phyloP scores from a whole-genome alignment of 2,888 invertebrate species.

The Leucophenga maculata region DNA sequence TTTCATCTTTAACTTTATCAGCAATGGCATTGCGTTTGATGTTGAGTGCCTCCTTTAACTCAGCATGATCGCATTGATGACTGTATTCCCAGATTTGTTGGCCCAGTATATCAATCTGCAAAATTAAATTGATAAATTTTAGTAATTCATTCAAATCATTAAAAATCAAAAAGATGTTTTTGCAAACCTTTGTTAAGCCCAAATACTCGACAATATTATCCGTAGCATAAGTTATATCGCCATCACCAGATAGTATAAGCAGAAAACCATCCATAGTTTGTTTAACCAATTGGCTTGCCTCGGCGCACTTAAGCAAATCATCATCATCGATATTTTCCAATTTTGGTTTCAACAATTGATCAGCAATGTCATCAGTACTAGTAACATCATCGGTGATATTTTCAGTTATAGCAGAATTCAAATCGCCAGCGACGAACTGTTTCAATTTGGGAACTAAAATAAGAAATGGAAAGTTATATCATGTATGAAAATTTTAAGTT shows the following conservation, averaged over 20 bases:
- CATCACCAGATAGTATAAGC: slow-evolving; percentile 87
- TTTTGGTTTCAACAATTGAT: slow-evolving; percentile 47
- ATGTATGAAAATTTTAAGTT: background rate
- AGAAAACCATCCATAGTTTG: slow-evolving; percentile 93
- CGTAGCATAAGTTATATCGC: slow-evolving; percentile 93
- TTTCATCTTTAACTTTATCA: slow-evolving; percentile 67
- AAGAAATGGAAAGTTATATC: slow-evolving; percentile 35
- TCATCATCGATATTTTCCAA: slow-evolving; percentile 53
- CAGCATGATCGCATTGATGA: slow-evolving; percentile 96
- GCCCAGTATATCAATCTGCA: slow-evolving; percentile 95
- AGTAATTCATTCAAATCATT: background rate
- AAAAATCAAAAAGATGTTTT: background rate
- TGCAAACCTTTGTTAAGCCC: slow-evolving; percentile 89
- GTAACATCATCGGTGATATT: slow-evolving; percentile 23
- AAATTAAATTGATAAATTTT: slow-evolving; percentile 44
- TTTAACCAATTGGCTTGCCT: slow-evolving; percentile 61
- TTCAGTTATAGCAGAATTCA: slow-evolving; percentile 39
- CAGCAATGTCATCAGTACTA: background rate
- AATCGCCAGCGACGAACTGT: slow-evolving; percentile 46
- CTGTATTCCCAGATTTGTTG: slow-evolving; percentile 94
- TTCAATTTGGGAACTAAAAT: slow-evolving; percentile 73
- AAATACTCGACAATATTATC: slow-evolving; percentile 92
- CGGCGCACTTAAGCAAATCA: slow-evolving; percentile 69
- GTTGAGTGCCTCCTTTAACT: slow-evolving; percentile 80
- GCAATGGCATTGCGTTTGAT: slow-evolving; percentile 65